phyloP scores from a whole-genome alignment of 1,140 invertebrate genomes.

The Drosophila mayri region DNA sequence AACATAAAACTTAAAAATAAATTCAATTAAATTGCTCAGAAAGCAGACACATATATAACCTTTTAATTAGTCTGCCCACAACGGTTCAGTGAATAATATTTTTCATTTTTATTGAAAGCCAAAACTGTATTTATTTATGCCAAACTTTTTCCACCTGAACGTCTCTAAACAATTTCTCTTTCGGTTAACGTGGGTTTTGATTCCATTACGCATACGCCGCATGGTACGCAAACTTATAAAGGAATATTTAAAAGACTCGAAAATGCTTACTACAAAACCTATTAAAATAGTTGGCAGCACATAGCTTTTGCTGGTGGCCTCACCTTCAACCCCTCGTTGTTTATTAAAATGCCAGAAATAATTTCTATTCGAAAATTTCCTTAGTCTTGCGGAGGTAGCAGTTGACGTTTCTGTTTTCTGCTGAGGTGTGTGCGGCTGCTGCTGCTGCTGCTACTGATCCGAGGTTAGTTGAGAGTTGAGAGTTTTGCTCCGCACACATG shows the following conservation, averaged over 20 bases:
- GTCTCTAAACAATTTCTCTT: slow-evolving; percentile 16
- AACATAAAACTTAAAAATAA: not conserved
- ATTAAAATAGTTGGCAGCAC: slow-evolving; percentile 55
- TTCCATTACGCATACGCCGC: slow-evolving; percentile 48
- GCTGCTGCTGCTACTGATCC: slow-evolving; percentile 33
- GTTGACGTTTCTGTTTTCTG: slow-evolving; percentile 44
- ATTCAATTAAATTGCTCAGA: not conserved
- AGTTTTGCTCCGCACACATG: slow-evolving; percentile 63
- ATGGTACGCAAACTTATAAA: slow-evolving; percentile 4
- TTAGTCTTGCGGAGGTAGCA: slow-evolving; percentile 27
- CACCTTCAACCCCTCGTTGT: slow-evolving; percentile 44
- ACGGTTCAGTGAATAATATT: slow-evolving; percentile 6
- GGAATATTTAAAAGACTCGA: slow-evolving; percentile 42
- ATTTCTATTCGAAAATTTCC: slow-evolving; percentile 68
- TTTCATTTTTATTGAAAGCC: not conserved
- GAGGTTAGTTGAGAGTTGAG: slow-evolving; percentile 32
- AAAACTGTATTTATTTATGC: not conserved
- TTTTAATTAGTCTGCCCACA: slow-evolving; percentile 12
- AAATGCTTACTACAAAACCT: slow-evolving; percentile 42
- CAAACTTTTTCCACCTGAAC: not conserved
- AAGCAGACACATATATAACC: not conserved
- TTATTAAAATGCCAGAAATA: slow-evolving; percentile 80
- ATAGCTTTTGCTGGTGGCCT: slow-evolving; percentile 26
- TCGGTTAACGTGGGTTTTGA: slow-evolving; percentile 14
- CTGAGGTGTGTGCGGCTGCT: slow-evolving; percentile 49